Evolutionary conservation across 30 jellyfish, hydroid and myxozoan species (phyloP), one percentile per base, ranked within the genome.

Genomic region (Hydractinia echinata): DNA sequence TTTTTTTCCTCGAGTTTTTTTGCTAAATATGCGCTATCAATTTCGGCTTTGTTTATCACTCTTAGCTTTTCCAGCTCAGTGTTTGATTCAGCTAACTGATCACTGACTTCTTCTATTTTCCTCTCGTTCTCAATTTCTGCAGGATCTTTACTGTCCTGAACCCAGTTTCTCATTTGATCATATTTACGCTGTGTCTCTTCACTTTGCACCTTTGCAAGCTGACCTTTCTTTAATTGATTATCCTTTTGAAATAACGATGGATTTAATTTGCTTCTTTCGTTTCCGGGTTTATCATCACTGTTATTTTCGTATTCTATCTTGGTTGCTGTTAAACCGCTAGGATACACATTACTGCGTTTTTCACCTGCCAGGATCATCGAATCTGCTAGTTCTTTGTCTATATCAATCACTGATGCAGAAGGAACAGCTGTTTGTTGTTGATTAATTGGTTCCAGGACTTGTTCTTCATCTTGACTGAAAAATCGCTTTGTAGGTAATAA

Each of bases 401-500:
- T 49, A 58, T 77, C 85, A 64, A n/a, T 51, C 0, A 13, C 39
- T 64, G 19, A n/a, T 64, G 74, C 18, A 64, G 39, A n/a, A 8
- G 39, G 51, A 44, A 64, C 39, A n/a, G 19, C 39, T 7, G 74
- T n/a, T 13, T 64, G 74, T 13, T n/a, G 8, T 7, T 13, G 51
- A 64, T 64, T 71, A 9, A 20, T 30, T 19, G 81, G 81, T 50
- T 71, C 14, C 39, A 71, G 81, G 60, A 71, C 60, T 15, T 50
- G 39, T 30, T 30, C 61, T 53, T 80, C 83, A 52, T 67, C 77
- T 44, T 67, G 48, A 13, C 56, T 67, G 4, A 64, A 67, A 44
- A 18, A 44, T 9, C 64, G 54, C 55, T 56, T 71, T 50, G 84
- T 79, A 18, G 96, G 83, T 20, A 93, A 82, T 15, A 93, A 72